phyloP scores from a whole-genome alignment of 2,113 vertebrate species.

The Marcusenius ussheri region DNA sequence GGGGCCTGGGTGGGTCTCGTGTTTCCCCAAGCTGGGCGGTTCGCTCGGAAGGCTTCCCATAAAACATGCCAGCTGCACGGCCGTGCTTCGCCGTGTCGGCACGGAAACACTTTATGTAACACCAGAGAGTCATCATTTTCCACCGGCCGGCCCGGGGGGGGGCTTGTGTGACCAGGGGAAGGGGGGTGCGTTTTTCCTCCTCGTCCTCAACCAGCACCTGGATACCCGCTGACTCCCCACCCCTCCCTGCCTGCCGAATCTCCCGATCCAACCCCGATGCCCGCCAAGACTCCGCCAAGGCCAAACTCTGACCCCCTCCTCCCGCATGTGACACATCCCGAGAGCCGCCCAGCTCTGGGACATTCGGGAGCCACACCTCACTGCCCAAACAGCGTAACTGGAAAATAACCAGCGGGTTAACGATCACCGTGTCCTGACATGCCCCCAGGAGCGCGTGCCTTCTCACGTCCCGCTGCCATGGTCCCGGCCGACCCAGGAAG shows the following conservation, averaged over 20 bases:
- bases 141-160: not conserved
- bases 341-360: not conserved
- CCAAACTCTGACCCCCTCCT: slow-evolving; percentile 1
- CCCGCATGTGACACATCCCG: not conserved
- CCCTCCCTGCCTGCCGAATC: not conserved
- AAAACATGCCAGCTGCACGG: not conserved
- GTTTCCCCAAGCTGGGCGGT: not conserved
- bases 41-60: not conserved
- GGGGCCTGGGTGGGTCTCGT: not conserved
- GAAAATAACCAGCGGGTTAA: not conserved
- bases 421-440: not conserved
- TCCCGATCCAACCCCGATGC: slow-evolving; percentile 12
- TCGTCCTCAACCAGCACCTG: slow-evolving; percentile 2
- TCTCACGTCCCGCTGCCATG: not conserved
- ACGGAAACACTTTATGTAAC: not conserved
- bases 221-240: slow-evolving; percentile 21
- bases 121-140: not conserved
- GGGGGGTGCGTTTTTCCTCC: slow-evolving; percentile 2
- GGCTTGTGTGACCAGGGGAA: too few species aligned
- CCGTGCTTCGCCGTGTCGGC: not conserved
- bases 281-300: not conserved
- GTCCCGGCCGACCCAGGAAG: not conserved
- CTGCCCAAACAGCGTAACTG: not conserved
- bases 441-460: not conserved
- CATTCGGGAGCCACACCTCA: not conserved